These are phyloP conservation scores for Caenorhabditis remanei DNA, from an alignment of 1,140 invertebrate species.

Conservation along the genomic window DNA sequence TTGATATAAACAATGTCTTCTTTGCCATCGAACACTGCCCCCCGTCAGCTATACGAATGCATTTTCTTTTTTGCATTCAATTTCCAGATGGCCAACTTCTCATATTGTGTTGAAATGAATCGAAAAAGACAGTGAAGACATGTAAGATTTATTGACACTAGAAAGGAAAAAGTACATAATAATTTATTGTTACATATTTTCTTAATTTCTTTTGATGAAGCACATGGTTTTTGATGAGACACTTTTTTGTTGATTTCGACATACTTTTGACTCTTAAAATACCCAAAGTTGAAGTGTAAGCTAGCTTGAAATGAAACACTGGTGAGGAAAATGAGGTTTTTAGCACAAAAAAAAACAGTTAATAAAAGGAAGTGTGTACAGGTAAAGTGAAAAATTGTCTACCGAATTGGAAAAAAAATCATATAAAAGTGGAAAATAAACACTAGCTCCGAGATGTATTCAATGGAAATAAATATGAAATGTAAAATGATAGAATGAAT, in stretches of 20 bases:
- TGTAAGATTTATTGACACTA: constrained; percentile 44
- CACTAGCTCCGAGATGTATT: constrained; percentile 33
- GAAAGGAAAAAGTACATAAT: constrained; percentile 21
- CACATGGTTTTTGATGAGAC: neutral
- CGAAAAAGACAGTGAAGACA: constrained; percentile 6
- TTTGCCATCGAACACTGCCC: neutral
- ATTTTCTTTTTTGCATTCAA: neutral
- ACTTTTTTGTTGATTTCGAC: neutral
- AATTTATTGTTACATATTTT: constrained; percentile 45
- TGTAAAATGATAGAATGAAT: constrained; percentile 44
- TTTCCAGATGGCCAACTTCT: constrained; percentile 34
- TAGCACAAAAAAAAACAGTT: neutral
- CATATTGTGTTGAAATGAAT: neutral
- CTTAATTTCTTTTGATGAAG: neutral
- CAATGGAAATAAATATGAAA: constrained; percentile 44
- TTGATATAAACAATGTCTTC: constrained; percentile 50
- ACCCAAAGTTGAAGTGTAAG: too few relatives aligned
- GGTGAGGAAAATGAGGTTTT: neutral
- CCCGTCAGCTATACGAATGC: constrained; percentile 13
- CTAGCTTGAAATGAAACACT: neutral
- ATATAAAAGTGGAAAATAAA: neutral
- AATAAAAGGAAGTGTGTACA: too few relatives aligned
- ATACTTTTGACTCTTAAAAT: too few relatives aligned
- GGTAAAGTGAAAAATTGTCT: neutral
- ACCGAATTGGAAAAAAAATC: neutral